Conservation (phyloP, 2,113 vertebrate species). For the Cyanistes caeruleus region DNA sequence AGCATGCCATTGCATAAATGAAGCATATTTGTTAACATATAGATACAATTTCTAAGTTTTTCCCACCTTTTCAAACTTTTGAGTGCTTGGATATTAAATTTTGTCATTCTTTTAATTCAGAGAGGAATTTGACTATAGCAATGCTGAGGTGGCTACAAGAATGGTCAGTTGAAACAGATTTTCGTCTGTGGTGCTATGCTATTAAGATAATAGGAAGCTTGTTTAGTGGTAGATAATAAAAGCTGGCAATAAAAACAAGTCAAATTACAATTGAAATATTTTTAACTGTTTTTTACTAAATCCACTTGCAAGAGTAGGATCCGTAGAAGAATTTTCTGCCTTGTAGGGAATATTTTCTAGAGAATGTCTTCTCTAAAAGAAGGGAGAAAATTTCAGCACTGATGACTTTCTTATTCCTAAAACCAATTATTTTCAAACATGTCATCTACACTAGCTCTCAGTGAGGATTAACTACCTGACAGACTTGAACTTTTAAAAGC, state of each 20-base stretch:
- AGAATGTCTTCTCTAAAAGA: neutral
- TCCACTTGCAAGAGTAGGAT: neutral
- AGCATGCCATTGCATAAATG: neutral
- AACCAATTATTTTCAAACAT: conserved; percentile 43
- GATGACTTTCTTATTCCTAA: conserved; percentile 14
- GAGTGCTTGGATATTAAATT: neutral
- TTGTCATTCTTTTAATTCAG: neutral
- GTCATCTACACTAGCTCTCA: neutral
- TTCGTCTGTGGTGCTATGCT: neutral
- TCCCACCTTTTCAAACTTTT: neutral
- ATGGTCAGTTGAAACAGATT: neutral
- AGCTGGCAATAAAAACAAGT: neutral
- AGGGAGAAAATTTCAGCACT: neutral
- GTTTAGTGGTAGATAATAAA: neutral
- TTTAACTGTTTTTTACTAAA: neutral
- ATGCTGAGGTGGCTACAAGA: neutral
- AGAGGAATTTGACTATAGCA: neutral
- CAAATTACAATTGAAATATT: neutral
- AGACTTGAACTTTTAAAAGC: conserved; percentile 60
- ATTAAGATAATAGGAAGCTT: neutral
- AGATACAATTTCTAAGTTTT: neutral
- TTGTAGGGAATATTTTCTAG: neutral
- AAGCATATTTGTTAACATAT: neutral
- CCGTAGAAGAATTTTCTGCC: neutral
- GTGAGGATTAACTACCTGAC: conserved; percentile 40